phyloP scores from a whole-genome alignment of 2,113 vertebrate species.

The Otis tarda region DNA sequence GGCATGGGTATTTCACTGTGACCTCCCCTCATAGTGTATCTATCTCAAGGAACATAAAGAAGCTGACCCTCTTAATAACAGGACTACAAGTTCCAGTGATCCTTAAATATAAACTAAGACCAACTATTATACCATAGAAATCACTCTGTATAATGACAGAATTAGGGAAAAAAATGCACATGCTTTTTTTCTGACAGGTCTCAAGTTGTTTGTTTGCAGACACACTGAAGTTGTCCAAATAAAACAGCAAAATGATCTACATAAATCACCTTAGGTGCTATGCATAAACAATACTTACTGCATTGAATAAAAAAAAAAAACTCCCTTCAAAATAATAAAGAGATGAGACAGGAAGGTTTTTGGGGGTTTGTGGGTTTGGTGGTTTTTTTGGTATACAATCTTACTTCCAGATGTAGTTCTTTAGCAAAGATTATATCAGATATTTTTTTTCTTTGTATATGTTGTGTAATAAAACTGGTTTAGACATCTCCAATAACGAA shows the following conservation, averaged over 20 bases:
- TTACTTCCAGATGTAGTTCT: neutral
- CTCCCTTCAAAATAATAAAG: neutral
- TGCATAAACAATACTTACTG: neutral
- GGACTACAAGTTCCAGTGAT: rapidly evolving
- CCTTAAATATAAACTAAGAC: neutral
- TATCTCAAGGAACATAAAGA: rapidly evolving
- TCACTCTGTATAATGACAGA: neutral
- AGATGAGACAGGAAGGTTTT: neutral
- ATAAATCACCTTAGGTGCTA: neutral
- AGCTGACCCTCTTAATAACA: neutral
- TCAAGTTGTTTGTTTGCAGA: neutral
- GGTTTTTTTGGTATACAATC: neutral
- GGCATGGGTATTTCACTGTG: neutral
- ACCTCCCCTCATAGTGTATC: neutral
- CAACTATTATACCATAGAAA: neutral
- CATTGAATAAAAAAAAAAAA: neutral
- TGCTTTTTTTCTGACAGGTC: neutral
- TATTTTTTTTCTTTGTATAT: neutral
- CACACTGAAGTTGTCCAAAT: neutral
- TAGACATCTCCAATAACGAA: slow-evolving; percentile 31
- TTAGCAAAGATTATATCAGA: neutral
- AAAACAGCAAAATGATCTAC: neutral
- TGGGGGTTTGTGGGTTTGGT: too few species aligned
- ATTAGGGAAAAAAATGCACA: neutral
- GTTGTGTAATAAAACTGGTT: slow-evolving; percentile 32